A percentile compares a stretch with the other conserved stretches of the same genome.
These are phyloP conservation scores for Hexactinellida sp. DNA, from an alignment of 37 sponge, comb jelly and placozoan genomes.

Conservation along the genomic window DNA sequence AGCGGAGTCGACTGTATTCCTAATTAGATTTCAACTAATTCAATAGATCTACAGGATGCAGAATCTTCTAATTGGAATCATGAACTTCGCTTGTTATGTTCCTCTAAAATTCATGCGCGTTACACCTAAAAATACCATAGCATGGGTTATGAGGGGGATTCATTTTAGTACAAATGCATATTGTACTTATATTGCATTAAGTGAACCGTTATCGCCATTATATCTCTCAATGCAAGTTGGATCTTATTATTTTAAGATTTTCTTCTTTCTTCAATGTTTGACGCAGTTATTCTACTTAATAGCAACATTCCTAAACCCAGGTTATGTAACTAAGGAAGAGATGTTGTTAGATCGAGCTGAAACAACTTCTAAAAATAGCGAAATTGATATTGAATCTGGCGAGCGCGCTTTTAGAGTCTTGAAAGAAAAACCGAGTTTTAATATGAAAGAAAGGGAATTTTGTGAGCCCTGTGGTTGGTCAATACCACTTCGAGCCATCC, in stretches of 20 bases:
- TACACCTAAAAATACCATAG: neutral
- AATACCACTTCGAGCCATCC: slow-evolving; percentile 1
- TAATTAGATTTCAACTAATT: no score
- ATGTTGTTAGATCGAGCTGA: neutral
- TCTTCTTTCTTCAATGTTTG: neutral
- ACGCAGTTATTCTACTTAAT: neutral
- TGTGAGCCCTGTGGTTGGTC: neutral
- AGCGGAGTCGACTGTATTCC: no score
- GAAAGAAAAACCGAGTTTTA: neutral
- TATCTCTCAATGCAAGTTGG: neutral
- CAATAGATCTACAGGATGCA: neutral
- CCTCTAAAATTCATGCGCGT: neutral
- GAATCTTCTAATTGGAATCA: neutral
- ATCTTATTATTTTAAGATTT: neutral
- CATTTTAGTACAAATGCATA: neutral
- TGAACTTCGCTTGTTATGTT: neutral
- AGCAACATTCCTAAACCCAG: neutral
- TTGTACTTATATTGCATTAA: neutral
- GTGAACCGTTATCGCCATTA: neutral
- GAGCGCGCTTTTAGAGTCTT: neutral
- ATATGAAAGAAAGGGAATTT: neutral
- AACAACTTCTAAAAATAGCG: neutral
- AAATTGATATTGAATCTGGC: neutral
- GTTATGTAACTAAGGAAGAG: slow-evolving; percentile 15
- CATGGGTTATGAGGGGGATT: neutral